A percentile compares a stretch with the other conserved stretches of the same genome.
Conservation (phyloP, 2,797 vertebrate species). For the Cyprinodon diabolis region DNA sequence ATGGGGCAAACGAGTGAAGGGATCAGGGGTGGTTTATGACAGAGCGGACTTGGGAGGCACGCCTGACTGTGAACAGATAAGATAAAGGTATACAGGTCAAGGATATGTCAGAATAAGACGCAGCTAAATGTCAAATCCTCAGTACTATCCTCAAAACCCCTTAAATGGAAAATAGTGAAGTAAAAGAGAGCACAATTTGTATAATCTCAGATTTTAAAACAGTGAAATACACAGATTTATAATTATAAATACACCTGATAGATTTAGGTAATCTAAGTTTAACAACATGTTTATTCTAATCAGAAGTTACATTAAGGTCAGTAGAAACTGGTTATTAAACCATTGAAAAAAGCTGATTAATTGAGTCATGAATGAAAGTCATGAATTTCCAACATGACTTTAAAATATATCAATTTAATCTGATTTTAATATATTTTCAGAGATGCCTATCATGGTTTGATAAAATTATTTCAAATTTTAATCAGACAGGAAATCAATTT, state of each 20-base stretch:
- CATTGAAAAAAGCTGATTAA: too few species aligned
- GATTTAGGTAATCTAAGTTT: neutral
- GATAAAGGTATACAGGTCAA: neutral
- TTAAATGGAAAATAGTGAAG: neutral
- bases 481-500: too few species aligned
- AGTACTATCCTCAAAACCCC: neutral
- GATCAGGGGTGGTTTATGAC: slow-evolving; percentile 22
- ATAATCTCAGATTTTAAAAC: neutral
- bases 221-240: neutral
- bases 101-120: neutral
- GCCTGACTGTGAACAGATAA: neutral
- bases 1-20: slow-evolving; percentile 44
- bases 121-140: neutral
- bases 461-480: too few species aligned
- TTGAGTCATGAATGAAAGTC: too few species aligned
- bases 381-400: too few species aligned
- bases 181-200: neutral
- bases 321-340: too few species aligned
- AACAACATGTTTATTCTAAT: neutral
- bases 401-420: too few species aligned
- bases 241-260: neutral
- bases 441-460: too few species aligned
- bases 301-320: neutral
- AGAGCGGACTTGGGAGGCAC: neutral
- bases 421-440: too few species aligned